phyloP scores from a whole-genome alignment of 1,140 invertebrate species.

The Lanistes nyassanus region DNA sequence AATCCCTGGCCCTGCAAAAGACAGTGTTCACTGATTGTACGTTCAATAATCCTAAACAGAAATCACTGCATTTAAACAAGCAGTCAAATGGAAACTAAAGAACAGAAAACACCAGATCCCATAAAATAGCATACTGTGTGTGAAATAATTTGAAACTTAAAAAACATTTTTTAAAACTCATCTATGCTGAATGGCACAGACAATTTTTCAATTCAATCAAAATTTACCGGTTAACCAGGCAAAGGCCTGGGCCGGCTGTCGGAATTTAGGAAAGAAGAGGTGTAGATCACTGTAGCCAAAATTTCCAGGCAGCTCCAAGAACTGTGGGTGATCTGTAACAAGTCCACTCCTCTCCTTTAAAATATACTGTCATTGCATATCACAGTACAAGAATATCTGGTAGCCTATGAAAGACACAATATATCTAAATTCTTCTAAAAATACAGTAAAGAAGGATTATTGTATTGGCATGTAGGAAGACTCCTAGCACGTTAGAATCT shows the following conservation, averaged over 20 bases:
- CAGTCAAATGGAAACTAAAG: background rate
- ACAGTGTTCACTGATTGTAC: background rate
- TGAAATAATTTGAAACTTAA: background rate
- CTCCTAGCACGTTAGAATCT: too few species aligned
- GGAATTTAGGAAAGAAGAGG: conserved; percentile 78
- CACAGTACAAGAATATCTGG: too few species aligned
- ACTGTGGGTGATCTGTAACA: conserved; percentile 70
- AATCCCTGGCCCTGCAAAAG: conserved; percentile 65
- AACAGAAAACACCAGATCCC: background rate
- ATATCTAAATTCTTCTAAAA: too few species aligned
- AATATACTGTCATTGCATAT: too few species aligned
- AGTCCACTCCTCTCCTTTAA: background rate
- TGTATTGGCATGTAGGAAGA: too few species aligned
- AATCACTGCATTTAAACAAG: background rate
- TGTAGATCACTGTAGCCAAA: conserved; percentile 83
- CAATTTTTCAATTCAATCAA: background rate
- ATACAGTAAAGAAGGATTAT: too few species aligned
- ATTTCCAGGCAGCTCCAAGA: conserved; percentile 80
- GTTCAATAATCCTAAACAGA: too few species aligned
- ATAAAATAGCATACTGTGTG: background rate
- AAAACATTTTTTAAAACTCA: background rate
- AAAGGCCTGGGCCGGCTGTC: conserved; percentile 79
- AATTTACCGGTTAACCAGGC: conserved; percentile 82
- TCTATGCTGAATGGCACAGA: too few species aligned
- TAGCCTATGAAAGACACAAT: too few species aligned